phyloP scores from a whole-genome alignment of 2,113 vertebrate species.

The Pseudolaguvia tuberculata region DNA sequence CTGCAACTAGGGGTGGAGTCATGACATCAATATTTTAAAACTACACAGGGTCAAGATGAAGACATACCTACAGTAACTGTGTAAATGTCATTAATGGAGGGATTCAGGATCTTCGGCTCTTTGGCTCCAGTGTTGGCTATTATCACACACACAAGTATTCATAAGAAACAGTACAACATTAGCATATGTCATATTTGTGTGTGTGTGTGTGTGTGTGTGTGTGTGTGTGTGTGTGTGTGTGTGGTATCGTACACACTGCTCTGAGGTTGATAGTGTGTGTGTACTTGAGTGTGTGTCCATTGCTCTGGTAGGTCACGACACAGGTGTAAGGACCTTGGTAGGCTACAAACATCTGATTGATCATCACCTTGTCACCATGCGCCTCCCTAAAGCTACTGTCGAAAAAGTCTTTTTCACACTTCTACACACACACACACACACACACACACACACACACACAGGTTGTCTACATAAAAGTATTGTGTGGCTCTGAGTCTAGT shows the following conservation, averaged over 20 bases:
- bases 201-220: background rate
- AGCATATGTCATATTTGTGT: background rate
- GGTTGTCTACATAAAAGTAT: background rate
- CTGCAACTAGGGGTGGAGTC: background rate
- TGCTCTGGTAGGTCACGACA: conserved; percentile 72
- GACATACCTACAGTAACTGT: conserved; percentile 50
- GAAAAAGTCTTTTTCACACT: background rate
- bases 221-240: background rate
- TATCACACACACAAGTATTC: background rate
- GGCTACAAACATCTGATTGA: conserved; percentile 54
- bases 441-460: conserved; percentile 1
- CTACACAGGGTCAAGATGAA: background rate
- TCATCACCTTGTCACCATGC: conserved; percentile 55
- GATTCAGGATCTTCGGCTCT: conserved; percentile 51
- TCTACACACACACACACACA: conserved; percentile 27
- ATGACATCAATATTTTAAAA: background rate
- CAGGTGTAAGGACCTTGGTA: conserved; percentile 80
- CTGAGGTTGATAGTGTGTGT: conserved; percentile 75
- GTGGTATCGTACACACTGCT: conserved; percentile 75
- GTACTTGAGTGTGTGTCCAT: conserved; percentile 65
- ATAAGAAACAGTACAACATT: background rate
- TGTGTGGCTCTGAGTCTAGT: background rate
- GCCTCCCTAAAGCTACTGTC: background rate
- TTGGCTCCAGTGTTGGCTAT: conserved; percentile 24
- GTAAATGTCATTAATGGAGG: conserved; percentile 38